phyloP scores from a whole-genome alignment of 2,888 invertebrate genomes.

The Amorpha juglandis region DNA sequence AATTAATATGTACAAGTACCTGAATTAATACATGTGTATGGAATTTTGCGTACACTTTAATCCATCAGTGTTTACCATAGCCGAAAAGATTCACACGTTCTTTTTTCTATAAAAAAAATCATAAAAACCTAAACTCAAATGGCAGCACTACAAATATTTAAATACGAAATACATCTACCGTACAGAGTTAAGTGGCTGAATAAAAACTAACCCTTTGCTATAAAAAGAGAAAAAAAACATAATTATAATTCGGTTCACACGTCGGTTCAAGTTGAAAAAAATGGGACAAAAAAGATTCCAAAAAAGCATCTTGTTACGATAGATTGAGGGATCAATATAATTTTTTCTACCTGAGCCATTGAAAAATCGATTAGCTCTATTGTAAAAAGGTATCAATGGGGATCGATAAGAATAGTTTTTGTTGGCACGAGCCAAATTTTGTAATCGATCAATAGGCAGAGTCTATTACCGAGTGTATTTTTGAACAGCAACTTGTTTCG shows the following conservation, averaged over 20 bases:
- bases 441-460: slow-evolving; percentile 7
- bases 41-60: neutral
- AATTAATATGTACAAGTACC: neutral
- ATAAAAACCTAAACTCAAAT: slow-evolving; percentile 32
- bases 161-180: slow-evolving; percentile 59
- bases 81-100: slow-evolving; percentile 48
- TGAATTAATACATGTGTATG: neutral
- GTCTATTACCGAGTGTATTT: neutral
- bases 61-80: neutral
- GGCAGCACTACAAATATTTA: slow-evolving; percentile 45
- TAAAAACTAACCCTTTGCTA: slow-evolving; percentile 41
- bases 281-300: slow-evolving; percentile 46
- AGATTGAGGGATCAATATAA: slow-evolving; percentile 27
- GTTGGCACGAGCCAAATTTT: slow-evolving; percentile 46
- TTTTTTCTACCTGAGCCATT: slow-evolving; percentile 42
- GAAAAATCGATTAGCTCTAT: slow-evolving; percentile 49
- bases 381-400: slow-evolving; percentile 43
- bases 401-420: slow-evolving; percentile 35
- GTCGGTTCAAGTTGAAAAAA: slow-evolving; percentile 49
- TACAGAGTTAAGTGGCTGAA: slow-evolving; percentile 60
- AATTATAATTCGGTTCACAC: slow-evolving; percentile 60
- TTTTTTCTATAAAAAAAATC: slow-evolving; percentile 37
- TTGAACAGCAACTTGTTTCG: neutral
- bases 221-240: slow-evolving; percentile 36
- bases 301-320: slow-evolving; percentile 36